Percentiles rank a stretch among this genome's conserved stretches.
These are phyloP conservation scores for Tipula unca DNA, from an alignment of 2,888 invertebrate genomes.

Conservation along the genomic window DNA sequence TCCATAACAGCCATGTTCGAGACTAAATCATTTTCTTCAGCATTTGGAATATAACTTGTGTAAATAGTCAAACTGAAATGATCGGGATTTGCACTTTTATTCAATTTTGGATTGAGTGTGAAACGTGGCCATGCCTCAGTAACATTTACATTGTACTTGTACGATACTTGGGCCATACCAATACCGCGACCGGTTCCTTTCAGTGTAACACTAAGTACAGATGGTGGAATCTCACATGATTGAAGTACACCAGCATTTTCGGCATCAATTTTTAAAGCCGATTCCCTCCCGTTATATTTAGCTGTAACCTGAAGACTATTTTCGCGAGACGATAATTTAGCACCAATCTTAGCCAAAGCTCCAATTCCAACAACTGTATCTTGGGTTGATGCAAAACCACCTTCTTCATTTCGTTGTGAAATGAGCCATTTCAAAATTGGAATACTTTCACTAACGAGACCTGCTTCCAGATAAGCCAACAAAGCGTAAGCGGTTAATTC, in stretches of 20 bases:
- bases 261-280: conserved; percentile 54
- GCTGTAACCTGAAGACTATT: conserved; percentile 42
- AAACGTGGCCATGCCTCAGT: conserved; percentile 83
- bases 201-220: conserved; percentile 56
- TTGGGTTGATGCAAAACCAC: conserved; percentile 70
- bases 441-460: conserved; percentile 33
- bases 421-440: conserved; percentile 65
- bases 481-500: conserved; percentile 86
- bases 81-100: conserved; percentile 65
- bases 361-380: conserved; percentile 68
- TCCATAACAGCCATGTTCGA: conserved; percentile 88
- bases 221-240: conserved; percentile 52
- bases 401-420: conserved; percentile 54
- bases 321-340: conserved; percentile 44
- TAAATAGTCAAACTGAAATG: conserved; percentile 76
- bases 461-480: conserved; percentile 53
- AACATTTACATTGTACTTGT: conserved; percentile 74
- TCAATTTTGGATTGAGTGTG: conserved; percentile 76
- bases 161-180: conserved; percentile 67
- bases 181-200: conserved; percentile 74
- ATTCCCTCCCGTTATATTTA: conserved; percentile 35
- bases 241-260: conserved; percentile 77
- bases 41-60: conserved; percentile 48
- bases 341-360: conserved; percentile 58
- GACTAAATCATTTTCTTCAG: conserved; percentile 45